Evolutionary conservation across 2,888 invertebrate genomes (phyloP), one percentile per base, ranked within the genome.

Genomic region (Euphydryas editha): DNA sequence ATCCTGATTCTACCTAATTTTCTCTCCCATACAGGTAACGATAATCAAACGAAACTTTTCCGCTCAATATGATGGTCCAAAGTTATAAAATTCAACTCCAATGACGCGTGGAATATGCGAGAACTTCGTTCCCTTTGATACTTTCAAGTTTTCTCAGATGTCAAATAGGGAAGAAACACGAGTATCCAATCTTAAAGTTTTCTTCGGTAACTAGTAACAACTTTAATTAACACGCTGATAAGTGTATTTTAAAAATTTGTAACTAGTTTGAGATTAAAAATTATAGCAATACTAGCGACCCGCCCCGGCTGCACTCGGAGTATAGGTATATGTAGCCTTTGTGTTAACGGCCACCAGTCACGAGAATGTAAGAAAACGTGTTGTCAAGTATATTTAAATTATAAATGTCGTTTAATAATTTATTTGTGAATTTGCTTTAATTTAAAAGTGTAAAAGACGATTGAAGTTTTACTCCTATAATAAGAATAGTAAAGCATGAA

Each of bases 81-180:
- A 55, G 44, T 70, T 62, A 72, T 73, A 69, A 69, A 72, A 72
- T 66, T 58, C 67, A 62, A 65, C 62, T 58, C 56, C 67, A 71
- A 68, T 67, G 72, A 73, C 59, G 71, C 72, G 72, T 71, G 63
- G 61, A 67, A 71, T 69, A 73, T 72, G 72, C 68, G 69, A 37
- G 61, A 73, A 75, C 70, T 75, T 73, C 44, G 47, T 46, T 36
- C 54, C 65, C 49, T 51, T 24, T 42, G 57, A 57, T 44, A 57
- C 47, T 54, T 58, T 39, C 24, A 21, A 66, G 55, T 63, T 64
- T 61, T 58, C 54, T 54, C 63, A 42, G 56, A 60, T 59, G 56
- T 62, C 64, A 64, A 64, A 68, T 64, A 64, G 39, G 37, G 59
- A 67, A 66, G 61, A 65, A 69, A 67, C 70, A 47, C 24, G 36